A percentile compares a stretch with the other conserved stretches of the same genome.
phyloP scores from a whole-genome alignment of 2,888 invertebrate genomes.

The Pogonocherus hispidulus region DNA sequence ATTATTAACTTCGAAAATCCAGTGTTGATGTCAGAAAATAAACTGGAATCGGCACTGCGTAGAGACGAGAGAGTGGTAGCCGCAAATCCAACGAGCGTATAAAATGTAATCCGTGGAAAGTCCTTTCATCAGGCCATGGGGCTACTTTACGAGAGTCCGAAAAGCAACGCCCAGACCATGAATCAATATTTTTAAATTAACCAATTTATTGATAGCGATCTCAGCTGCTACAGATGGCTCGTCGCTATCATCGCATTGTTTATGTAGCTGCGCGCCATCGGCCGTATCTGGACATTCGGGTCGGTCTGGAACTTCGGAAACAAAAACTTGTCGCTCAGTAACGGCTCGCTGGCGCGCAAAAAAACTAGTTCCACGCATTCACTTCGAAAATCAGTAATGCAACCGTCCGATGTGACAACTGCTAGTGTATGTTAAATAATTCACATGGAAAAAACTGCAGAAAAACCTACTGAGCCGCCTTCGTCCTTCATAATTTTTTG shows the following conservation, averaged over 20 bases:
- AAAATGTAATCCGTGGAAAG: slow-evolving; percentile 39
- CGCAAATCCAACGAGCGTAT: slow-evolving; percentile 4
- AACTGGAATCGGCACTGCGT: background rate
- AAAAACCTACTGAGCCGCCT: background rate
- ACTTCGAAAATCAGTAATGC: slow-evolving; percentile 37
- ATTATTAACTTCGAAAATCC: too few relatives aligned
- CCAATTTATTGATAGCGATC: slow-evolving; percentile 67
- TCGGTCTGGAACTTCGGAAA: slow-evolving; percentile 54
- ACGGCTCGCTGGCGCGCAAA: slow-evolving; percentile 43
- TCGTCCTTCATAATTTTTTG: background rate
- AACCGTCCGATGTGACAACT: slow-evolving; percentile 21
- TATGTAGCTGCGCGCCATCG: slow-evolving; percentile 50
- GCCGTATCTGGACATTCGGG: slow-evolving; percentile 52
- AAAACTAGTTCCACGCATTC: slow-evolving; percentile 48
- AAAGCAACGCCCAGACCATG: slow-evolving; percentile 61
- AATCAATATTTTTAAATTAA: slow-evolving; percentile 67
- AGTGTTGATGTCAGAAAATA: background rate
- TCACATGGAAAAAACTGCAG: background rate
- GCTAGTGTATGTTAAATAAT: slow-evolving; percentile 24
- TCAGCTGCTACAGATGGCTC: slow-evolving; percentile 52
- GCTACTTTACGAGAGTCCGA: slow-evolving; percentile 55
- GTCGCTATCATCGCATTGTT: slow-evolving; percentile 58
- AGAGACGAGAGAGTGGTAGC: background rate
- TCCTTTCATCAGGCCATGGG: slow-evolving; percentile 51
- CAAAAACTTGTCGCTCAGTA: slow-evolving; percentile 56